A percentile compares a stretch with the other conserved stretches of the same genome.
Conservation (phyloP, 2,888 invertebrate species). For the Plutella xylostella region DNA sequence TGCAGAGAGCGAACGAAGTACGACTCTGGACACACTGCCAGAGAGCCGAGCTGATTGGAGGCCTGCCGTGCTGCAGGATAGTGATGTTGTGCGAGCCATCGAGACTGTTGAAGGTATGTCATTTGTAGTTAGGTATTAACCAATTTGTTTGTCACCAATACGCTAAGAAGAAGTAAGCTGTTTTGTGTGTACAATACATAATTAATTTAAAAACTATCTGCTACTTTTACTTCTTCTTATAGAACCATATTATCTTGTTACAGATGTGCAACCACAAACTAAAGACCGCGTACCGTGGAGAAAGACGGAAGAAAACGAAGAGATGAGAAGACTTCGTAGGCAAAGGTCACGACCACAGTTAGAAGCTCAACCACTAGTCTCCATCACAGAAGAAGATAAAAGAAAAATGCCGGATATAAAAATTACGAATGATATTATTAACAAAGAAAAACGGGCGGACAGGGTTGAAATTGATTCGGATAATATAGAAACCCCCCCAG, state of each 20-base stretch:
- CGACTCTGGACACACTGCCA: slow-evolving; percentile 76
- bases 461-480: slow-evolving; percentile 90
- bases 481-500: slow-evolving; percentile 91
- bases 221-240: too few species aligned
- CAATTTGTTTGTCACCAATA: too few species aligned
- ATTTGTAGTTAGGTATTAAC: not conserved
- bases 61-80: slow-evolving; percentile 81
- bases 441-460: slow-evolving; percentile 50
- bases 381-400: slow-evolving; percentile 74
- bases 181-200: too few species aligned
- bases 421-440: slow-evolving; percentile 31
- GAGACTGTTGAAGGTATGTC: slow-evolving; percentile 91
- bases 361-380: slow-evolving; percentile 54
- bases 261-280: slow-evolving; percentile 77
- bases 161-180: slow-evolving; percentile 1
- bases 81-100: slow-evolving; percentile 86
- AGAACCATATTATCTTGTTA: too few species aligned
- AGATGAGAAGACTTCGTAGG: slow-evolving; percentile 68
- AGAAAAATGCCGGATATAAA: slow-evolving; percentile 64
- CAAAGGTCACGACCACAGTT: slow-evolving; percentile 68
- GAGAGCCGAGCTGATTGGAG: slow-evolving; percentile 84
- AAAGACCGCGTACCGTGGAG: slow-evolving; percentile 85
- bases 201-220: too few species aligned
- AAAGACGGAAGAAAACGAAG: slow-evolving; percentile 77
- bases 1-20: slow-evolving; percentile 83